These are phyloP conservation scores for Phrixothrix hirtus DNA, from an alignment of 2,888 invertebrate genomes.

Conservation along the genomic window DNA sequence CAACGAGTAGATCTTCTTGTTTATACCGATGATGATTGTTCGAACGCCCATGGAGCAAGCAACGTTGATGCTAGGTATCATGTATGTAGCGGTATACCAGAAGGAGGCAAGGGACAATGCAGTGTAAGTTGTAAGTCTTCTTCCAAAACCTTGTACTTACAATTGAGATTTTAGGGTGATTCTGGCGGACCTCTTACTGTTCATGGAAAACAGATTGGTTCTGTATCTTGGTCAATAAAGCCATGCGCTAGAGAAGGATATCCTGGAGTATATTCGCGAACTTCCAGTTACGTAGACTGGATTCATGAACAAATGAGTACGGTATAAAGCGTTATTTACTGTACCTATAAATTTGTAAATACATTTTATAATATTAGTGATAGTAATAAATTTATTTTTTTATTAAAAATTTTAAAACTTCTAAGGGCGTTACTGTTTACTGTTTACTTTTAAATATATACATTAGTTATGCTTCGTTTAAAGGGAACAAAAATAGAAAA, in stretches of 20 bases:
- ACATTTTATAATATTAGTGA: too few species aligned
- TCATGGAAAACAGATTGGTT: slow-evolving; percentile 50
- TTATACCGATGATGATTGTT: slow-evolving; percentile 42
- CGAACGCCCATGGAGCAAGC: slow-evolving; percentile 5
- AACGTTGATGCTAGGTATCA: slow-evolving; percentile 6
- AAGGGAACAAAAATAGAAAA: too few species aligned
- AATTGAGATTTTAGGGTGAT: slow-evolving; percentile 34
- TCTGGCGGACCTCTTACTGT: slow-evolving; percentile 55
- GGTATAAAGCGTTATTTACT: too few species aligned
- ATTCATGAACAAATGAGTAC: slow-evolving; percentile 36
- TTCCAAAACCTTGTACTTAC: neutral
- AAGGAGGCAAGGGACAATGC: slow-evolving; percentile 41
- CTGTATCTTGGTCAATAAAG: slow-evolving; percentile 56
- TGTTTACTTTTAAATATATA: too few species aligned
- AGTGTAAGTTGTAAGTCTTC: slow-evolving; percentile 42
- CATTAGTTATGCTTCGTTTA: too few species aligned
- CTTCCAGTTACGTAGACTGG: slow-evolving; percentile 47
- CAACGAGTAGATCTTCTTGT: slow-evolving; percentile 52
- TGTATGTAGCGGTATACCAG: slow-evolving; percentile 54
- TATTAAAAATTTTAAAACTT: too few species aligned
- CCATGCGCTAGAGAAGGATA: slow-evolving; percentile 54
- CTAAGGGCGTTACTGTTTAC: too few species aligned
- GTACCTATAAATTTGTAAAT: too few species aligned
- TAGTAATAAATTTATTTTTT: too few species aligned
- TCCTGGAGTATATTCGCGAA: slow-evolving; percentile 56